Evolutionary conservation across 1,140 invertebrate species (phyloP).

Genomic region (Papilio aristodemus): DNA sequence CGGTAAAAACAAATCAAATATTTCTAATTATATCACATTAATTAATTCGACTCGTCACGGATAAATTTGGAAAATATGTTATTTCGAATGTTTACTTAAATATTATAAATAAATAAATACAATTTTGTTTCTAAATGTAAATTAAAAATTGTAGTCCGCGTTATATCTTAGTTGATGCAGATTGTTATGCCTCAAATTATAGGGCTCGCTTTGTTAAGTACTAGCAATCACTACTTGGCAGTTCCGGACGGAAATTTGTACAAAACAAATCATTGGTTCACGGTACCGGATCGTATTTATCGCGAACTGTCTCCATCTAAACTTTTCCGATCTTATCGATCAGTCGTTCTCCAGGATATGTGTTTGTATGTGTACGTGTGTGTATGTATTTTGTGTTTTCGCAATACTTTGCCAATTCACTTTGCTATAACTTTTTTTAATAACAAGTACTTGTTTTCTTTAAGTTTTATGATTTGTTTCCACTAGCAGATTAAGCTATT

Average conservation of each 20-base stretch:
- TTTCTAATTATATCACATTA: no score
- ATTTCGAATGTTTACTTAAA: no score
- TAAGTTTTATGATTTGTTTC: no score
- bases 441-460: background rate
- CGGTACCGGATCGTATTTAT: constrained; percentile 19
- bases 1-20: no score
- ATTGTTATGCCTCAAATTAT: background rate
- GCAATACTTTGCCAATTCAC: constrained; percentile 12
- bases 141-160: no score
- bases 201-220: background rate
- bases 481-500: no score
- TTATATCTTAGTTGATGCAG: no score
- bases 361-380: background rate
- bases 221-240: background rate
- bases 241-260: constrained; percentile 4
- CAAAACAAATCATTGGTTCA: constrained; percentile 27
- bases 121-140: no score
- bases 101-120: no score
- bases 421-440: constrained; percentile 3
- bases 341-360: constrained; percentile 6
- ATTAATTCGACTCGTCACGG: no score
- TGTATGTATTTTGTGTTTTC: background rate
- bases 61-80: no score
- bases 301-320: constrained; percentile 33
- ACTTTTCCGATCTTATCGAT: constrained; percentile 33